A percentile compares a stretch with the other conserved stretches of the same genome.
phyloP scores from a whole-genome alignment of 2,888 invertebrate species.

The Leptinotarsa peninsularis region DNA sequence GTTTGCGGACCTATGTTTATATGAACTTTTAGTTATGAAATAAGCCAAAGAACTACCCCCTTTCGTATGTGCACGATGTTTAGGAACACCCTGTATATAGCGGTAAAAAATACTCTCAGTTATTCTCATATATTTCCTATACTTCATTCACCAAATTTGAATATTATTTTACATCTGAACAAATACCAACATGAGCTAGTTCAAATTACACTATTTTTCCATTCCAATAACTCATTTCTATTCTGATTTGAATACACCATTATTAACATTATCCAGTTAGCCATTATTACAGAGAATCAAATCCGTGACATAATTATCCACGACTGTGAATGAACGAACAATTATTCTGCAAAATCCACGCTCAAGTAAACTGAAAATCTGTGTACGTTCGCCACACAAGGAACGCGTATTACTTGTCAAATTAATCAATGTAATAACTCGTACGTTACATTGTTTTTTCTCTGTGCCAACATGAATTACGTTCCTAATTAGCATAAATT shows the following conservation, averaged over 20 bases:
- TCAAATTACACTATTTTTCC: too few species aligned
- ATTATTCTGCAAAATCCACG: constrained; percentile 2
- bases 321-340: constrained; percentile 5
- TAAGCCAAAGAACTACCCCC: too few species aligned
- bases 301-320: background rate
- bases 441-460: constrained; percentile 1
- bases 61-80: too few species aligned
- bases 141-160: too few species aligned
- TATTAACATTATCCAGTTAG: background rate
- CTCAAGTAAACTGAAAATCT: constrained; percentile 8
- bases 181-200: background rate
- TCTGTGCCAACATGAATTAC: constrained; percentile 27
- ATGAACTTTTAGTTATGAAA: too few species aligned
- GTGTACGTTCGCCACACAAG: constrained; percentile 2
- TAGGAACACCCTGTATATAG: too few species aligned
- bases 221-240: background rate
- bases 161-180: too few species aligned
- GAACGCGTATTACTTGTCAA: constrained; percentile 23
- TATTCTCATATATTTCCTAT: too few species aligned
- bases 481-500: constrained; percentile 19
- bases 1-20: too few species aligned
- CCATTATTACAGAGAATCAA: background rate
- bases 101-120: too few species aligned
- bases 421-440: constrained; percentile 26
- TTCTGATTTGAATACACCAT: background rate